Conservation (phyloP, 37 sponge, comb jelly and placozoan species). For the Oscarella lobularis region DNA sequence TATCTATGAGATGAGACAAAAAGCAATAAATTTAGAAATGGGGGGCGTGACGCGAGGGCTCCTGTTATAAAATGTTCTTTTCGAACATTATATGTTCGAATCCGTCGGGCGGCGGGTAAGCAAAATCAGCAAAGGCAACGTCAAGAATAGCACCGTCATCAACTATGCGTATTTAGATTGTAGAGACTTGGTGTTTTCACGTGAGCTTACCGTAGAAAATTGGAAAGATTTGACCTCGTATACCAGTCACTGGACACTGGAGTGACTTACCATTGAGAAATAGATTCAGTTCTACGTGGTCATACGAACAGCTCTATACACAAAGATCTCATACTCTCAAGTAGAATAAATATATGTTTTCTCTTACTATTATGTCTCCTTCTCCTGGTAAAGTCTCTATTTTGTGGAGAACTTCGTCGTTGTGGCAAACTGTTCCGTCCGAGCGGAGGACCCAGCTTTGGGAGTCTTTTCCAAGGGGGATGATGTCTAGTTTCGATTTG, state of each 20-base stretch:
- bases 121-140: constrained; percentile 75
- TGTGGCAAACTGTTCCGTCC: constrained; percentile 69
- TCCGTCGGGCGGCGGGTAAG: constrained; percentile 85
- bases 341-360: too few relatives aligned
- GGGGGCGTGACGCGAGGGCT: too few relatives aligned
- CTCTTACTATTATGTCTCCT: constrained; percentile 77
- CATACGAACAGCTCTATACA: constrained; percentile 71
- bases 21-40: too few relatives aligned
- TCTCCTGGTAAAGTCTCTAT: constrained; percentile 50
- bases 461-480: constrained; percentile 68
- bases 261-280: constrained; percentile 91
- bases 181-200: too few relatives aligned
- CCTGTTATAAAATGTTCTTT: constrained; percentile 66
- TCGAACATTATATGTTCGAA: constrained; percentile 91
- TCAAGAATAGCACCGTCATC: constrained; percentile 87
- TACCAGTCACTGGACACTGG: constrained; percentile 66
- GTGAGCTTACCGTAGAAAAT: constrained; percentile 69
- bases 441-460: constrained; percentile 81
- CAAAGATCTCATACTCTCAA: too few relatives aligned
- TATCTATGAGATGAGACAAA: too few relatives aligned
- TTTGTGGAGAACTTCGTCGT: constrained; percentile 50
- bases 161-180: too few relatives aligned
- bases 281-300: constrained; percentile 92
- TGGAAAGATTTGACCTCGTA: constrained; percentile 81
- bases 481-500: constrained; percentile 51